Evolutionary conservation across 1,140 invertebrate species (phyloP).

Genomic region (Eupristina koningsbergeri): DNA sequence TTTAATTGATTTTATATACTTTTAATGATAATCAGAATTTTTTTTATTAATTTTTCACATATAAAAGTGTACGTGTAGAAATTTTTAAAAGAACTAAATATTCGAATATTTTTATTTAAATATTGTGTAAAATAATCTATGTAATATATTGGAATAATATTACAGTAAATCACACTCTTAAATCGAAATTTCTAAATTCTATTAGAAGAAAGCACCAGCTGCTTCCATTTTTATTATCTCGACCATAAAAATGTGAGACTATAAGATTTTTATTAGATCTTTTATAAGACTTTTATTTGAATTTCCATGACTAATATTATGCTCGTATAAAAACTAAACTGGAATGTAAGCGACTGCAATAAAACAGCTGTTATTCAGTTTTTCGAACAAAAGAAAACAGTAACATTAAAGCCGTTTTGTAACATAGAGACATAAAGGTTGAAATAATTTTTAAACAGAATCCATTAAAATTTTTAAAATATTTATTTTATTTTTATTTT

Average conservation of each 20-base stretch:
- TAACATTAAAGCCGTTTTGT: conserved; percentile 32
- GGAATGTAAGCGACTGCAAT: conserved; percentile 12
- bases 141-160: background rate
- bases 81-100: too few species aligned
- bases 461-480: conserved; percentile 31
- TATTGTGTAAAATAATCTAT: too few species aligned
- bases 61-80: too few species aligned
- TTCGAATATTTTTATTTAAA: too few species aligned
- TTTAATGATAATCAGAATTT: too few species aligned
- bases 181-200: conserved; percentile 23
- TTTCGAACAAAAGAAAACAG: conserved; percentile 15
- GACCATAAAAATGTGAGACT: conserved; percentile 46
- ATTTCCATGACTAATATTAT: conserved; percentile 38
- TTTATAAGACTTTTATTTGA: conserved; percentile 44
- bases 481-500: too few species aligned
- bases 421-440: conserved; percentile 9
- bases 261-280: conserved; percentile 39
- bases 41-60: too few species aligned
- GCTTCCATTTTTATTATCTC: conserved; percentile 43
- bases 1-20: too few species aligned
- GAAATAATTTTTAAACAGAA: conserved; percentile 11
- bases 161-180: background rate
- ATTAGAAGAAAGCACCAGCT: conserved; percentile 37
- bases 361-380: conserved; percentile 3
- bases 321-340: conserved; percentile 11